Conservation (phyloP, 2,888 invertebrate species). For the Ornithoptera priamus region DNA sequence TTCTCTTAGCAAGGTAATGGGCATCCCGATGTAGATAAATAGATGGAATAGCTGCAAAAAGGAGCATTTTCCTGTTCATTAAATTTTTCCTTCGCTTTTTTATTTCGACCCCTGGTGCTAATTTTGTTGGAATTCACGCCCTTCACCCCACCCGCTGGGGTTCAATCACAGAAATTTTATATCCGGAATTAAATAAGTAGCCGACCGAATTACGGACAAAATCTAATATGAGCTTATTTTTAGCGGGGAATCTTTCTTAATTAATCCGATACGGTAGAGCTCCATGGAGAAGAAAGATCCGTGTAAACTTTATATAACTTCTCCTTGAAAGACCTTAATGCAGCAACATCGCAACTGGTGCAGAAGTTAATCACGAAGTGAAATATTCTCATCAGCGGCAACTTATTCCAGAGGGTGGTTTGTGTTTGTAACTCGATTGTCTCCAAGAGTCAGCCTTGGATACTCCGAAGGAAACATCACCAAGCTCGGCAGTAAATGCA, state of each 20-base stretch:
- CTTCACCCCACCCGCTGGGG: slow-evolving; percentile 76
- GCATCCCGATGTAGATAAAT: slow-evolving; percentile 81
- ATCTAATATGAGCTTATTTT: slow-evolving; percentile 77
- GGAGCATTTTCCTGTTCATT: slow-evolving; percentile 82
- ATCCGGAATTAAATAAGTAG: slow-evolving; percentile 81
- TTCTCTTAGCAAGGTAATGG: slow-evolving; percentile 82
- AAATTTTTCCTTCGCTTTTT: slow-evolving; percentile 81
- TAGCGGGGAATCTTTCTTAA: slow-evolving; percentile 62
- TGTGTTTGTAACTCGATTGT: slow-evolving; percentile 75
- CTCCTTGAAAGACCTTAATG: slow-evolving; percentile 4
- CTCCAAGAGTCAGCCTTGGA: slow-evolving; percentile 68
- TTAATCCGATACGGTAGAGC: slow-evolving; percentile 55
- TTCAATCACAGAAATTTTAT: slow-evolving; percentile 81
- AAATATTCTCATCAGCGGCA: slow-evolving; percentile 70
- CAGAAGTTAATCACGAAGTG: slow-evolving; percentile 61
- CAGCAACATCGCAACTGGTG: slow-evolving; percentile 17
- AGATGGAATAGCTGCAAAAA: slow-evolving; percentile 81
- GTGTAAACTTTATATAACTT: slow-evolving; percentile 10
- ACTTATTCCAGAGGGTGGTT: slow-evolving; percentile 73
- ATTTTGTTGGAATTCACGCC: slow-evolving; percentile 82
- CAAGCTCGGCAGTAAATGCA: slow-evolving; percentile 75
- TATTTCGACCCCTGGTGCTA: slow-evolving; percentile 81
- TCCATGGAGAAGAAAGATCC: slow-evolving; percentile 24
- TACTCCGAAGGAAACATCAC: slow-evolving; percentile 71
- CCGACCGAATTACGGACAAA: slow-evolving; percentile 72